Evolutionary conservation across 2,888 invertebrate species (phyloP), one percentile per base, ranked within the genome.

Genomic region (Acanthosoma haemorrhoidale): DNA sequence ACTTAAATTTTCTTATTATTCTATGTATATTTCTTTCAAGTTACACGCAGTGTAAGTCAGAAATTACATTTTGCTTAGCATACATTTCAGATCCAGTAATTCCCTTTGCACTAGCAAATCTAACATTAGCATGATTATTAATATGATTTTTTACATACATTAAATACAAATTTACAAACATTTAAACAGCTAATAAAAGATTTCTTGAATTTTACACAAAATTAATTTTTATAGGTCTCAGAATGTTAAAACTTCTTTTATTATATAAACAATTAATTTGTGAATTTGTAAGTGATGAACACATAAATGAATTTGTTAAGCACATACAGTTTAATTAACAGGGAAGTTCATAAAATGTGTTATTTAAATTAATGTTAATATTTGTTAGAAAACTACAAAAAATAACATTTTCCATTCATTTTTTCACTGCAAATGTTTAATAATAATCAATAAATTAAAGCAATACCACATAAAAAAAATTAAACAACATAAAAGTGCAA

Each of bases 101-200:
- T 18, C 21, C 32, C 16, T 60, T 18, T 29, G 63, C 31, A 38
- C 63, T 39, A 63, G 63, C 63, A 63, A 43, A 25, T 63, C 63
- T 63, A 63, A 38, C 13, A 25, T 18, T 63, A 63, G 29, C 41
- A 39, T 25, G 18, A n/a, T 59, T 6, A 15, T 58, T 58, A 15
- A 36, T 58, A 21, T 58, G 13, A 15, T 16, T n/a, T 3, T 57
- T n/a, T 57, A 29, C 41, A 41, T 13, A 16, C 16, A 39, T 4
- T 16, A 2, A 4, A 39, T 39, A 3, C 15, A 41, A 16, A 18
- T 13, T 43, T 43, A 21, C 4, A 43, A 43, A 43, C 43, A 43
- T 4, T 21, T 2, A 41, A 41, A 16, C 3, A 18, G 2, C 18
- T 41, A 18, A 16, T 41, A 18, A 18, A 9, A 18, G 16, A 4